A percentile compares a stretch with the other conserved stretches of the same genome.
Conservation (phyloP, 2,797 vertebrate genomes). For the Mustela erminea region DNA sequence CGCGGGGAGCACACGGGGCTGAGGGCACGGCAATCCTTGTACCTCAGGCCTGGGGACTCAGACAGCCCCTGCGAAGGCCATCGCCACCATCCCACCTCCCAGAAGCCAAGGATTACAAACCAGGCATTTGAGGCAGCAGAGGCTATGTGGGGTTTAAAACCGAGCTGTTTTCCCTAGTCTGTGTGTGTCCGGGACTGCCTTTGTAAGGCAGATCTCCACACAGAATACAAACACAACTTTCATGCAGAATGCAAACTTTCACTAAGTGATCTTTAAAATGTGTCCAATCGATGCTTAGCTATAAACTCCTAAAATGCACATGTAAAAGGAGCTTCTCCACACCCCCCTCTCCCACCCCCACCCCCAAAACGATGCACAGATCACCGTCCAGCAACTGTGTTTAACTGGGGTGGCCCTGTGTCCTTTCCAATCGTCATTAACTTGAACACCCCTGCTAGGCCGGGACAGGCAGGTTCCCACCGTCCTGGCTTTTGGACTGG, state of each 20-base stretch:
- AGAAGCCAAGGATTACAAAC: rapidly evolving
- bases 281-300: too few relatives aligned
- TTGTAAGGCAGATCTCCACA: background rate
- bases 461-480: too few relatives aligned
- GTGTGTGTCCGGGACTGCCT: background rate
- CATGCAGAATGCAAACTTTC: background rate
- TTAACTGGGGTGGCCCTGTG: background rate
- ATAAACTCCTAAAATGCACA: background rate
- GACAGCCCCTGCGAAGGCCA: background rate
- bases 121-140: background rate
- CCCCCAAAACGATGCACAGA: background rate
- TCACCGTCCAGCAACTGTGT: rapidly evolving
- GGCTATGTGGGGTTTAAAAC: background rate
- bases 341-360: background rate
- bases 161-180: background rate
- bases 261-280: background rate
- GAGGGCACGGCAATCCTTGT: background rate
- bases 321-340: background rate
- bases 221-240: background rate
- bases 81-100: background rate
- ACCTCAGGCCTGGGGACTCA: background rate
- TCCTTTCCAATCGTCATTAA: background rate
- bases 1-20: rapidly evolving
- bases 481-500: background rate
- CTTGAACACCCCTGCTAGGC: background rate